Evolutionary conservation across 1,140 invertebrate species (phyloP).

Genomic region (Caenorhabditis latens): DNA sequence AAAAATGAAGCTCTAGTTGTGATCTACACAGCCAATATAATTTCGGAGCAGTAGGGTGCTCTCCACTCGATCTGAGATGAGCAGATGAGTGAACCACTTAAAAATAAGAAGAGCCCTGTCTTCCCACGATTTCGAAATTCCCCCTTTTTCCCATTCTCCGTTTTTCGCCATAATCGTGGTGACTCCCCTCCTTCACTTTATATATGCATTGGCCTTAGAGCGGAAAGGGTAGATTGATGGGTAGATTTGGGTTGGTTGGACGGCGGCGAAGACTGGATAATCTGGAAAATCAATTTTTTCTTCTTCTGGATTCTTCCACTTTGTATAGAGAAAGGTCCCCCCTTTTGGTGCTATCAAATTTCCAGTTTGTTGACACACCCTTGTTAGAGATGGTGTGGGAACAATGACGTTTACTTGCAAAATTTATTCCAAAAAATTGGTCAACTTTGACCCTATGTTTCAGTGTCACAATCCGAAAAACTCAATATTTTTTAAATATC

Average conservation of each 20-base stretch:
- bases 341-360: background rate
- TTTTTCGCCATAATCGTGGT: slow-evolving; percentile 35
- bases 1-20: too few relatives aligned
- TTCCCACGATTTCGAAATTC: background rate
- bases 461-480: too few relatives aligned
- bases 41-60: background rate
- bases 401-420: too few relatives aligned
- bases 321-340: background rate
- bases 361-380: slow-evolving; percentile 32
- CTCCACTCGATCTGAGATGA: background rate
- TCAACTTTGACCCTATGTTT: too few relatives aligned
- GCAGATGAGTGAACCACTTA: background rate
- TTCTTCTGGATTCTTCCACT: too few relatives aligned
- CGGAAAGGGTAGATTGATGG: slow-evolving; percentile 51
- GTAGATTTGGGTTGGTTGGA: background rate
- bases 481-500: too few relatives aligned
- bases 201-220: background rate
- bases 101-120: background rate
- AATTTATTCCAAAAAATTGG: background rate
- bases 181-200: background rate
- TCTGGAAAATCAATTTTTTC: slow-evolving; percentile 35
- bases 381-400: background rate
- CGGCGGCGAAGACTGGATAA: background rate
- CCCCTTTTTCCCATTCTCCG: background rate
- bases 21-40: too few relatives aligned